A percentile compares a stretch with the other conserved stretches of the same genome.
These are phyloP conservation scores for Perca fluviatilis DNA, from an alignment of 2,113 vertebrate species.

Conservation along the genomic window DNA sequence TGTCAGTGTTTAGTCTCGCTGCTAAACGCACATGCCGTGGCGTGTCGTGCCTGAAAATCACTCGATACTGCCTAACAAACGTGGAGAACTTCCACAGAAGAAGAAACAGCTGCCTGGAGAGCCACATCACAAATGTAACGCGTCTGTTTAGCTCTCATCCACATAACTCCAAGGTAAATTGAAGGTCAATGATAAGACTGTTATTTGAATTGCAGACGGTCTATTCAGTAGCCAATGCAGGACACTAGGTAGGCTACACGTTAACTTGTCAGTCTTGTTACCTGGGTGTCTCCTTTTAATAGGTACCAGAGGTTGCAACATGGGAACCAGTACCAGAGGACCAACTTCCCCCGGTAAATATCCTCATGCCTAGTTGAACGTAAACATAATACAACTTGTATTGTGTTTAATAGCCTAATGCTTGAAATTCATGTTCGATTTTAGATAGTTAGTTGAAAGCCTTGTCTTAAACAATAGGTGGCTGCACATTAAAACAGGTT, in stretches of 20 bases:
- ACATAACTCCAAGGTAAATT: conserved; percentile 74
- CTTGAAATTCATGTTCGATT: not conserved
- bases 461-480: not conserved
- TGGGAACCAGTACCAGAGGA: conserved; percentile 78
- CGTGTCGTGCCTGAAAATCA: not conserved
- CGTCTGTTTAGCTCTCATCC: conserved; percentile 39
- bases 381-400: not conserved
- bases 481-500: too few relatives aligned
- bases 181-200: not conserved
- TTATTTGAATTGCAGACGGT: not conserved
- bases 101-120: not conserved
- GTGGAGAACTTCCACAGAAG: not conserved
- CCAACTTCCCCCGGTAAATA: conserved; percentile 79
- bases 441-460: not conserved
- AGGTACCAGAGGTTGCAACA: conserved; percentile 81
- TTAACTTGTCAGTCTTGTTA: not conserved
- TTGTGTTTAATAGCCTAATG: not conserved
- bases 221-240: not conserved
- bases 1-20: conserved; percentile 6
- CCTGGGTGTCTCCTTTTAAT: not conserved
- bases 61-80: not conserved
- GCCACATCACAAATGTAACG: too few relatives aligned
- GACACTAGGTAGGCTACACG: not conserved
- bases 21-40: conserved; percentile 1
- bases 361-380: not conserved